Evolutionary conservation across 2,797 vertebrate species (phyloP), one percentile per base, ranked within the genome.

Genomic region (Chaenodraco wilsoni): DNA sequence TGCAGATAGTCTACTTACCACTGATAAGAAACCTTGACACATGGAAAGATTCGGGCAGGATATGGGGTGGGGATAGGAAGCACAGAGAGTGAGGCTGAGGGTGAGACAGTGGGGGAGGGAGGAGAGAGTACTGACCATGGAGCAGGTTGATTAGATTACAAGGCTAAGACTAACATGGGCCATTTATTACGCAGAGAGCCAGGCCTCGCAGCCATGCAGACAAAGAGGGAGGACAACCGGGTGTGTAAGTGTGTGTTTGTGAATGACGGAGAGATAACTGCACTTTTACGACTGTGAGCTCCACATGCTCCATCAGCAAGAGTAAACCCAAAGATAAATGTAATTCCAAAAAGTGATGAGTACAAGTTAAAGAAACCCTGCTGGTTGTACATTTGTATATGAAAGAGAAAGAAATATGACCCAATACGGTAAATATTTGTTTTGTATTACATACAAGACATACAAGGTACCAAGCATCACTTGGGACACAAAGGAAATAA

Each of bases 111-210:
- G 61, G 63, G 73, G 69, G 65, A 40, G 58, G 76, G 72, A 27
- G 52, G 72, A 80, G 63, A 71, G 83, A 75, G 79, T 71, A 83
- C 84, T 84, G 82, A 79, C 72, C 83, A 85, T 86, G 79, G 84
- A 84, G 86, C 84, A 84, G 84, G 86, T 87, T 93, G 88, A 95
- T 95, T 92, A 82, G 90, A 94, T 95, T 94, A 93, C 84, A 79
- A 76, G 82, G 75, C 82, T 69, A 79, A 78, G 81, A 82, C 88
- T 67, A 86, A 79, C 80, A 76, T 67, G 70, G 83, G 78, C 85
- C 89, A 87, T 94, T 91, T 87, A 87, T 93, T 88, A 89, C 63
- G 67, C 68, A 79, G 69, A 86, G 55, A 88, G 78, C 84, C 84
- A 85, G 88, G 83, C 59, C 62, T 65, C n/a, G 63, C 76, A 74